phyloP scores from a whole-genome alignment of 2,797 vertebrate species.

The Danio aesculapii region DNA sequence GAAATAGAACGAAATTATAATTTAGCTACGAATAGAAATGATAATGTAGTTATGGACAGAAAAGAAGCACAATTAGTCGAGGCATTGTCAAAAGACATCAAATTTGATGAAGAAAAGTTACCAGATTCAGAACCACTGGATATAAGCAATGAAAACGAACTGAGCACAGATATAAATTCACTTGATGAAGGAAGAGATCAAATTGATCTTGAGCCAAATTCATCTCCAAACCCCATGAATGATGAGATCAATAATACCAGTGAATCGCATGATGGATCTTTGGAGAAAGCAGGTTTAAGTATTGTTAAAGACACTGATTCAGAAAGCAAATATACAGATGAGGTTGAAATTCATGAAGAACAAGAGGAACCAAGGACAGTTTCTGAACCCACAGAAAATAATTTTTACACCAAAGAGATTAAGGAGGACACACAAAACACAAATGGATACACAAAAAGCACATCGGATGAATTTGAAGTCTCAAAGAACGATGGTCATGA shows the following conservation, averaged over 20 bases:
- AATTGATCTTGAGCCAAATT: conserved; percentile 23
- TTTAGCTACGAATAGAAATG: too few species aligned
- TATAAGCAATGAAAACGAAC: conserved; percentile 1
- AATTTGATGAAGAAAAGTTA: conserved; percentile 5
- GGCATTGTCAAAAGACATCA: background rate
- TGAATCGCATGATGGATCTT: background rate
- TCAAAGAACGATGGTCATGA: background rate
- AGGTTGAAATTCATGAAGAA: conserved; percentile 1
- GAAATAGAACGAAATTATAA: background rate
- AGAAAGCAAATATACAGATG: background rate
- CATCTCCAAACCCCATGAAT: background rate
- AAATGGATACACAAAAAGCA: background rate
- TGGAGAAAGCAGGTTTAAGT: background rate
- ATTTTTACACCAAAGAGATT: conserved; percentile 11
- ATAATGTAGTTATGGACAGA: too few species aligned
- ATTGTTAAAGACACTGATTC: conserved; percentile 7
- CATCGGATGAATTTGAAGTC: background rate
- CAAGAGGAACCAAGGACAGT: background rate
- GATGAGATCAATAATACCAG: background rate
- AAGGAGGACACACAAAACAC: background rate
- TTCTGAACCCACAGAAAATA: background rate
- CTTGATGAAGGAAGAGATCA: background rate
- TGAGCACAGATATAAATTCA: background rate
- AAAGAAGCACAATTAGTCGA: background rate
- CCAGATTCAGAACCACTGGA: background rate